A percentile compares a stretch with the other conserved stretches of the same genome.
phyloP scores from a whole-genome alignment of 2,113 vertebrate species.

The Actinemys pallida region DNA sequence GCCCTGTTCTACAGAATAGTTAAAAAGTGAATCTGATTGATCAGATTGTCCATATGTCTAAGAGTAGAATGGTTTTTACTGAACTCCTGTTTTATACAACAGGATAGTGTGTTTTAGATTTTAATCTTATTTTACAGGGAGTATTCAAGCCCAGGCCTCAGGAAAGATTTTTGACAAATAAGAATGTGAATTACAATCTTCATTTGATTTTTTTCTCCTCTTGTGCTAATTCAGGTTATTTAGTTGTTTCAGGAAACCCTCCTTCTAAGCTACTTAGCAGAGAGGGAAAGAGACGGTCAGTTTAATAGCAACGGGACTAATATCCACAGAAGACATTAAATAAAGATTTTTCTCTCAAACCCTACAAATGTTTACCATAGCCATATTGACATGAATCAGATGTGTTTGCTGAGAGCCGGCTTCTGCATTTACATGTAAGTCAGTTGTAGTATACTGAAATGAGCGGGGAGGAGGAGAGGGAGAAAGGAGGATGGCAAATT shows the following conservation, averaged over 20 bases:
- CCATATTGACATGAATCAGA: rapidly evolving
- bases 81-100: neutral
- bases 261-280: rapidly evolving
- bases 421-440: neutral
- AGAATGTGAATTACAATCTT: neutral
- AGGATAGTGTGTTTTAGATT: slow-evolving; percentile 38
- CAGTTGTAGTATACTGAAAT: rapidly evolving
- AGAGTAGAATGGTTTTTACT: neutral
- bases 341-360: neutral
- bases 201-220: rapidly evolving
- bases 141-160: neutral
- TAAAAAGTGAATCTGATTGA: neutral
- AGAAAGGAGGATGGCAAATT: rapidly evolving
- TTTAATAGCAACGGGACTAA: neutral
- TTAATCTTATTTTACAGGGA: neutral
- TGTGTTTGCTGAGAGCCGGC: neutral
- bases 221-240: neutral
- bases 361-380: rapidly evolving
- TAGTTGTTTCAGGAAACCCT: rapidly evolving
- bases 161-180: neutral
- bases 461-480: neutral
- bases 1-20: neutral
- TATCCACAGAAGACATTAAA: rapidly evolving
- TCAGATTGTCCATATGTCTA: neutral
- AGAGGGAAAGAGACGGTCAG: rapidly evolving